Conservation (phyloP, 2,797 vertebrate genomes). For the Crypturellus tataupa region DNA sequence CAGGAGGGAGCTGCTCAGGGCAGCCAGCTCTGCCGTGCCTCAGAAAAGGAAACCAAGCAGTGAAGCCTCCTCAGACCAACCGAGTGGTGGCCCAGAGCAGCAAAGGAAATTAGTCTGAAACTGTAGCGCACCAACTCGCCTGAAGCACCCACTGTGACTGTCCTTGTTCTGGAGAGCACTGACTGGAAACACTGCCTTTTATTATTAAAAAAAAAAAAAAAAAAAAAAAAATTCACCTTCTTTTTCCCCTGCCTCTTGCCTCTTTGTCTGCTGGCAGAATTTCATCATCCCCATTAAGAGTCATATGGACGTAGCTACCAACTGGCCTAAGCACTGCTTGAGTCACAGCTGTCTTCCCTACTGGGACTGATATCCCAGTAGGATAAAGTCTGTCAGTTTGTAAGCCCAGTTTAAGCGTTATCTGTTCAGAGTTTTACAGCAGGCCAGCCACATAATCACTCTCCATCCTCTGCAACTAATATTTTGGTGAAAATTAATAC, state of each 20-base stretch:
- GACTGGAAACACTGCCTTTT: no score
- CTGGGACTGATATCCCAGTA: not conserved
- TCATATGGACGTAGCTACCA: not conserved
- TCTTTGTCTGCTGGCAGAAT: not conserved
- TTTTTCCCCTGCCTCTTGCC: not conserved
- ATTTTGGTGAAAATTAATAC: not conserved
- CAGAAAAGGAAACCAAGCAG: not conserved
- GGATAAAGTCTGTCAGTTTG: not conserved
- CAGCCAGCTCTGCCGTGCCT: not conserved
- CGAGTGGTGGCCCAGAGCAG: not conserved
- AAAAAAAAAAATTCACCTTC: no score
- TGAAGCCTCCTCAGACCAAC: rapidly evolving
- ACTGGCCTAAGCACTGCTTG: not conserved
- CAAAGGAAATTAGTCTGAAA: not conserved
- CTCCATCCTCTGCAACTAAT: not conserved
- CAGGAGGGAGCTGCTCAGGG: rapidly evolving
- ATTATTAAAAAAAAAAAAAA: no score
- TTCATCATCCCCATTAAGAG: not conserved
- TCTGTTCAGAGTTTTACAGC: not conserved
- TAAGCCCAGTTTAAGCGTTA: not conserved
- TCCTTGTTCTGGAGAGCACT: not conserved
- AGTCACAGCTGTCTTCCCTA: not conserved
- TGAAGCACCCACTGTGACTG: not conserved
- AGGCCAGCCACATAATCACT: not conserved
- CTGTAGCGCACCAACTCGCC: not conserved